phyloP scores from a whole-genome alignment of 2,113 vertebrate species.

The Sceloporus tristichus region DNA sequence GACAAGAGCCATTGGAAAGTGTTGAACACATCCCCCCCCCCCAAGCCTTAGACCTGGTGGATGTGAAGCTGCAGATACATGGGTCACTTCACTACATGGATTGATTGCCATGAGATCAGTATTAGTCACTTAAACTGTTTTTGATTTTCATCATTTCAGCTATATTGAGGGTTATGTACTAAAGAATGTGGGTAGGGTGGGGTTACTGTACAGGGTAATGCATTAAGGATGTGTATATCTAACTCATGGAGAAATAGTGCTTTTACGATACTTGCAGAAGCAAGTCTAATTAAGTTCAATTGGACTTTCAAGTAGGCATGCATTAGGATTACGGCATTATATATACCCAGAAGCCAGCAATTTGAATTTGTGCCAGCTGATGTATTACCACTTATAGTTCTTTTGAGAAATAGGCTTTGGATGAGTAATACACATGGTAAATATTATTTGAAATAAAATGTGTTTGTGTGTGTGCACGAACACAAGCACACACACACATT shows the following conservation, averaged over 20 bases:
- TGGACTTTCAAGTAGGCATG: background rate
- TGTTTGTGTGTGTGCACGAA: conserved; percentile 35
- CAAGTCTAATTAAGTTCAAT: background rate
- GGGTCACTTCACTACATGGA: background rate
- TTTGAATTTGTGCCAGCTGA: background rate
- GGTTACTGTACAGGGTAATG: background rate
- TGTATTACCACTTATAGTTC: background rate
- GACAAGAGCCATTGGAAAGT: background rate
- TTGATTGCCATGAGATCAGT: background rate
- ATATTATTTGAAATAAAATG: conserved; percentile 18
- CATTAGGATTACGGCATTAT: background rate
- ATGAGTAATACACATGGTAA: background rate
- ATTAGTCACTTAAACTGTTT: background rate
- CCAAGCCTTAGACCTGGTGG: no score
- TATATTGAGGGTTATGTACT: background rate
- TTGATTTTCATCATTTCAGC: background rate
- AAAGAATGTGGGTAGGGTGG: background rate
- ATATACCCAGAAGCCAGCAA: background rate
- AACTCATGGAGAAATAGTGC: background rate
- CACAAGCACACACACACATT: background rate
- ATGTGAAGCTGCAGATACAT: background rate
- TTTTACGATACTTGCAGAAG: background rate
- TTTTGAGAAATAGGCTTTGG: conserved; percentile 16
- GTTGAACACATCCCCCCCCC: background rate
- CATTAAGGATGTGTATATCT: background rate